Evolutionary conservation across 2,113 vertebrate species (phyloP), one percentile per base, ranked within the genome.

Genomic region (Mugil cephalus): DNA sequence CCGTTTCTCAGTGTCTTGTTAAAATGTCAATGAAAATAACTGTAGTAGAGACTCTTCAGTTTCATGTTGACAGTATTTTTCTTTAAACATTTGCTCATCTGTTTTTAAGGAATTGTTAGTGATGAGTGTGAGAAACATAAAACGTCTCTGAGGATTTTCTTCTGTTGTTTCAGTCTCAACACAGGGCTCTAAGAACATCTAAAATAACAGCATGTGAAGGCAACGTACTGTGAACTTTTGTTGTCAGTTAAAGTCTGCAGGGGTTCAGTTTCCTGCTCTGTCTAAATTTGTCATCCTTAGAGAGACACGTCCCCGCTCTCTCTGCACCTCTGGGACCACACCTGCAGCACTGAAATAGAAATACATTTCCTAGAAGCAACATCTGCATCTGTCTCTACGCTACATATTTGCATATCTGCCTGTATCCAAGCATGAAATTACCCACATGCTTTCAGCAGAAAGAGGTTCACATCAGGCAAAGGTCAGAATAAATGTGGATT

Each of bases 241-340:
- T 76, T 77, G 60, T 55, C 68, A 66, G 50, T 75, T 38, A 34
- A 68, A 4, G 38, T 45, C 36, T 36, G 30, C 2, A 2, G 69
- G 12, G 50, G 64, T 50, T 64, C 19, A 39, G 8, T 86, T 84
- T 56, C 47, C 38, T 56, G 42, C 1, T 12, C 3, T 64, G 65
- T 69, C 71, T 76, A 56, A 80, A 69, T 4, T 15, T 69, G 4
- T 47, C 39, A 45, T 71, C 3, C 51, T 45, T 54, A 43, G 46
- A 74, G 46, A 71, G 0, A 42, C 38, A 40, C 65, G n/a, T 71
- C 66, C 15, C 18, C 51, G 2, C 4, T 60, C 1, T n/a, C 18
- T 46, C 21, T 46, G 50, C 18, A n/a, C 71, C 36, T 42, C 17
- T 47, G 74, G 62, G 81, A 81, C 15, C 48, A 72, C 80, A 87